Conservation (phyloP, 2,888 invertebrate species). For the Drosophila koepferae region DNA sequence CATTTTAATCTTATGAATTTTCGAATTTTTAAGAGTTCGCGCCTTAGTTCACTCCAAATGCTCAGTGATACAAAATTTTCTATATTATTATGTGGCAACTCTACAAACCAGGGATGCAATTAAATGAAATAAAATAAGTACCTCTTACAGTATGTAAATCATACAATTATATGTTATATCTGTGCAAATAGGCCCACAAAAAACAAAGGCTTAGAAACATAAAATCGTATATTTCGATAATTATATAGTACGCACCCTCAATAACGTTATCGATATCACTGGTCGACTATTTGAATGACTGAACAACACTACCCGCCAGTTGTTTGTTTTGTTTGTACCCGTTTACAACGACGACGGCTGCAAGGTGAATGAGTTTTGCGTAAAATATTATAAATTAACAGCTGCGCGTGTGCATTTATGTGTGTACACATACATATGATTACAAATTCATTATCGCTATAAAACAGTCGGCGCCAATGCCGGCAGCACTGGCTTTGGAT, state of each 20-base stretch:
- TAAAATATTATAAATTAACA: slow-evolving; percentile 42
- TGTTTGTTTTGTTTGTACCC: slow-evolving; percentile 71
- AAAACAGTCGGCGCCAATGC: slow-evolving; percentile 41
- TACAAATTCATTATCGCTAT: slow-evolving; percentile 44
- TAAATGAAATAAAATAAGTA: background rate
- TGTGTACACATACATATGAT: slow-evolving; percentile 7
- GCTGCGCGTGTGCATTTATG: slow-evolving; percentile 48
- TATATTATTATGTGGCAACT: slow-evolving; percentile 20
- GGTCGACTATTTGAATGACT: slow-evolving; percentile 9
- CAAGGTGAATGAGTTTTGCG: slow-evolving; percentile 64
- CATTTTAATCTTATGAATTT: accelerated
- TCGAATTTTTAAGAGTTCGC: background rate
- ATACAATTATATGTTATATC: background rate
- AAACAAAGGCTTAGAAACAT: background rate
- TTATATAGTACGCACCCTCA: background rate
- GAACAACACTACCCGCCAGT: slow-evolving; percentile 59
- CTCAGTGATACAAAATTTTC: slow-evolving; percentile 12
- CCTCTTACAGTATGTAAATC: background rate
- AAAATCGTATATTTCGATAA: background rate
- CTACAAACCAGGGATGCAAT: slow-evolving; percentile 4
- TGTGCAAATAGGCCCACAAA: background rate
- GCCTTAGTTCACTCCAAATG: background rate
- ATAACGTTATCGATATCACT: slow-evolving; percentile 6
- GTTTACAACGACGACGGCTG: slow-evolving; percentile 62
- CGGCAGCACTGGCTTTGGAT: slow-evolving; percentile 8